phyloP scores from a whole-genome alignment of 2,797 vertebrate genomes.

The Poeciliopsis paucimaculata region DNA sequence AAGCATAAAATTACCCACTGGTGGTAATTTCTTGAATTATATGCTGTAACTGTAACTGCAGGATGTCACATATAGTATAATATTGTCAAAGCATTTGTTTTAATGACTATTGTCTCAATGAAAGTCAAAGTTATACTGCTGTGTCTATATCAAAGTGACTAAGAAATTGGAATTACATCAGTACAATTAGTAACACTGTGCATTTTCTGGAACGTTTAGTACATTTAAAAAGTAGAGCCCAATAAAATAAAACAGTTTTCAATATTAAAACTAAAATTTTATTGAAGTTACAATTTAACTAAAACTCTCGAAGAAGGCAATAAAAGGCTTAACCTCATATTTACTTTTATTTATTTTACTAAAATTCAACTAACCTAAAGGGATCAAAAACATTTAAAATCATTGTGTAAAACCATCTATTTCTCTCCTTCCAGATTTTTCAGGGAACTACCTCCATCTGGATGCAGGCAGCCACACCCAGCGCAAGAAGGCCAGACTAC shows the following conservation, averaged over 20 bases:
- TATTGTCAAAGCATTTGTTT: background rate
- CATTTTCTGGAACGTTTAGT: background rate
- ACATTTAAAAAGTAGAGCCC: background rate
- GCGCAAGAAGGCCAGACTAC: constrained; percentile 85
- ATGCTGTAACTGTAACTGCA: background rate
- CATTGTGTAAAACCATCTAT: background rate
- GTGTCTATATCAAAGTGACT: background rate
- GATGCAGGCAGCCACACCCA: constrained; percentile 85
- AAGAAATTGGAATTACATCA: background rate
- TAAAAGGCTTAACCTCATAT: background rate
- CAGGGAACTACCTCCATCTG: constrained; percentile 81
- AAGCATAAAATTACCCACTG: too few relatives aligned
- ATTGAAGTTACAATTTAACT: background rate
- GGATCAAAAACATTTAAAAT: background rate
- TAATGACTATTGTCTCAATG: background rate
- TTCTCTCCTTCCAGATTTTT: constrained; percentile 63
- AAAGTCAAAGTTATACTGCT: background rate
- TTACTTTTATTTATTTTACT: background rate
- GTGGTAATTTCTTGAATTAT: background rate
- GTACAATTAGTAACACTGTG: background rate
- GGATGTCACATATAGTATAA: background rate
- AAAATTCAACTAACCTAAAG: background rate
- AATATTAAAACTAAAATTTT: background rate
- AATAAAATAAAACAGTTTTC: background rate
- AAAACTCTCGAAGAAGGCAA: background rate